Base-by-base conservation (phyloP, 2,113 vertebrate species). In the Naja naja region DNA sequence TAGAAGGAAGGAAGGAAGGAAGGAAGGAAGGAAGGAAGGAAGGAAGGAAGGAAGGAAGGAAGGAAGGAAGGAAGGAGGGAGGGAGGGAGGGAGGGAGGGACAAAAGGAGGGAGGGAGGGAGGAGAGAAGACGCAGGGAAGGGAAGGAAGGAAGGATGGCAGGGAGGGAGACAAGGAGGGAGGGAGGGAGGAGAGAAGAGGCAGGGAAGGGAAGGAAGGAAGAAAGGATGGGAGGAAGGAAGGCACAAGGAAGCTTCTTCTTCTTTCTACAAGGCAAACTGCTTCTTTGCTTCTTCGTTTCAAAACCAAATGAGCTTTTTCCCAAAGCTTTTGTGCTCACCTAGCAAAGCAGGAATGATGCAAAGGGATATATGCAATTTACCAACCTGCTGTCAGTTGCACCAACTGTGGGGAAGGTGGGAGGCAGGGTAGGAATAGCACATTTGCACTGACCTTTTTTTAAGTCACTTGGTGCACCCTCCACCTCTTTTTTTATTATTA, bases 91-190 rank as follows among this genome's bases (percentile, higher is more conserved):
- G 22, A 1, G 1, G 27, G 12, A n/a, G 10, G 2, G 10, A n/a
- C 23, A 8, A 7, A 1, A 0, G 27, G 12, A n/a, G 10, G 60
- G 4, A n/a, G 11, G 11, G 1, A 60, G 25, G 54, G 4, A 7
- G 58, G 4, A 30, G 9, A 1, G 2, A 27, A 10, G 25, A 11
- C 0, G 9, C 1, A 64, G 27, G 10, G 9, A 30, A 25, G 6
- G 3, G 58, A 30, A 25, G 1, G 8, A 60, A 60, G 10, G 3
- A 60, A 60, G 27, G 10, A 30, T 58, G 10, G 9, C 1, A 60
- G 8, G 25, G 25, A 27, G 9, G 25, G 25, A n/a, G n/a, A n/a
- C n/a, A n/a, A n/a, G n/a, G n/a, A 58, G 2, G 25, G 54, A 56
- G 5, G 16, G 14, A 54, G 14, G 53, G 4, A 16, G 53, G 55